phyloP scores from a whole-genome alignment of 2,113 vertebrate species.

The Hemibagrus wyckioides region DNA sequence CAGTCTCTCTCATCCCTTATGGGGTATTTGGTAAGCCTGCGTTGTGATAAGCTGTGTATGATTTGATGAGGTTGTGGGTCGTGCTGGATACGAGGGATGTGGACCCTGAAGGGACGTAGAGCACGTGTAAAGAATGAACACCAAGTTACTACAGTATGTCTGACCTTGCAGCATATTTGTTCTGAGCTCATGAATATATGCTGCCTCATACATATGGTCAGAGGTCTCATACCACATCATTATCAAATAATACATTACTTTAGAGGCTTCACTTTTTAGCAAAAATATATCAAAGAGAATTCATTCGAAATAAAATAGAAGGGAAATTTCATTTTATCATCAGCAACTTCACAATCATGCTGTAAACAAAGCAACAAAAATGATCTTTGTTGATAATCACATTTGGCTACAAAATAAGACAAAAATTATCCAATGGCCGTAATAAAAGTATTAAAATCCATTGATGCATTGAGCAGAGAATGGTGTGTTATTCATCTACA shows the following conservation, averaged over 20 bases:
- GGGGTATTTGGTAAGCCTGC: slow-evolving; percentile 6
- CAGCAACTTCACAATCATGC: not conserved
- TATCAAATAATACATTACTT: slow-evolving; percentile 45
- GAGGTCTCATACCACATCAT: slow-evolving; percentile 50
- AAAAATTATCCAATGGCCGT: slow-evolving; percentile 25
- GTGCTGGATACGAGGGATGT: slow-evolving; percentile 19
- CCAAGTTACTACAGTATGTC: slow-evolving; percentile 39
- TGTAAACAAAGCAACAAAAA: slow-evolving; percentile 19
- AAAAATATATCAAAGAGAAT: not conserved
- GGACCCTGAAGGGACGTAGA: slow-evolving; percentile 33
- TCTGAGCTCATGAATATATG: slow-evolving; percentile 49
- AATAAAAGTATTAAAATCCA: slow-evolving; percentile 45
- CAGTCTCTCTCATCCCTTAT: not conserved
- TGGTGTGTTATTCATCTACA: slow-evolving; percentile 34
- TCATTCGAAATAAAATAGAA: not conserved
- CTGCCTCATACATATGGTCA: slow-evolving; percentile 32
- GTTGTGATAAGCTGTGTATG: slow-evolving; percentile 36
- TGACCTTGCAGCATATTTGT: slow-evolving; percentile 53
- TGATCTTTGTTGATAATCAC: slow-evolving; percentile 32
- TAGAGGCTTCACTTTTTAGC: slow-evolving; percentile 21
- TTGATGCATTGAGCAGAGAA: slow-evolving; percentile 38
- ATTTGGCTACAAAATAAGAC: not conserved
- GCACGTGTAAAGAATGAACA: slow-evolving; percentile 37
- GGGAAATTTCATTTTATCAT: not conserved
- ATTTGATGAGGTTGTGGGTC: slow-evolving; percentile 22